phyloP scores from a whole-genome alignment of 1,140 invertebrate genomes.

The Cydia strobilella region DNA sequence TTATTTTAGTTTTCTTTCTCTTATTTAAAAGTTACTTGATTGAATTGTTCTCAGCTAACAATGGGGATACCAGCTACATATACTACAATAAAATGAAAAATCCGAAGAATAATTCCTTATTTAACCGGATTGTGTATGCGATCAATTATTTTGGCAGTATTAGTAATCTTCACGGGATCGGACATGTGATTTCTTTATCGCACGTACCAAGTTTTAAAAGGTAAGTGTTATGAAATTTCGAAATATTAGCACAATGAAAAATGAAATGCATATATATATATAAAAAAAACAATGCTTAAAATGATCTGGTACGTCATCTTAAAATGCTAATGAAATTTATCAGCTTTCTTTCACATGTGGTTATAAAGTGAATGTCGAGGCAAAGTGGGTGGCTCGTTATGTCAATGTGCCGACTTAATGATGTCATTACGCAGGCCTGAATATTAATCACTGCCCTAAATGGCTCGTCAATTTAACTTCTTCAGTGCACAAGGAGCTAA shows the following conservation, averaged over 20 bases:
- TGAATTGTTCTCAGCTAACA: too few species aligned
- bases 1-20: background rate
- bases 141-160: slow-evolving; percentile 58
- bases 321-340: background rate
- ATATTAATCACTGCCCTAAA: slow-evolving; percentile 24
- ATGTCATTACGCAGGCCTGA: slow-evolving; percentile 2
- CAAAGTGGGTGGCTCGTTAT: slow-evolving; percentile 13
- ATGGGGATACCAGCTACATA: background rate
- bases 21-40: background rate
- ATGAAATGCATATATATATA: too few species aligned
- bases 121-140: slow-evolving; percentile 35
- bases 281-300: too few species aligned
- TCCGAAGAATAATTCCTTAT: background rate
- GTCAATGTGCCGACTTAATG: slow-evolving; percentile 9
- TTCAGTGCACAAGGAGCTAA: background rate
- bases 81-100: background rate
- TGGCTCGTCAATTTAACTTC: slow-evolving; percentile 29
- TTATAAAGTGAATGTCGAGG: background rate
- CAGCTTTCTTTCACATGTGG: slow-evolving; percentile 21
- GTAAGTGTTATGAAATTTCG: slow-evolving; percentile 41
- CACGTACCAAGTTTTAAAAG: slow-evolving; percentile 49
- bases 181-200: slow-evolving; percentile 49
- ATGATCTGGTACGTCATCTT: background rate
- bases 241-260: too few species aligned
- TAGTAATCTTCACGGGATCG: slow-evolving; percentile 56